Base-by-base conservation (phyloP, 2,888 invertebrate genomes). In the Itoplectis maculator region DNA sequence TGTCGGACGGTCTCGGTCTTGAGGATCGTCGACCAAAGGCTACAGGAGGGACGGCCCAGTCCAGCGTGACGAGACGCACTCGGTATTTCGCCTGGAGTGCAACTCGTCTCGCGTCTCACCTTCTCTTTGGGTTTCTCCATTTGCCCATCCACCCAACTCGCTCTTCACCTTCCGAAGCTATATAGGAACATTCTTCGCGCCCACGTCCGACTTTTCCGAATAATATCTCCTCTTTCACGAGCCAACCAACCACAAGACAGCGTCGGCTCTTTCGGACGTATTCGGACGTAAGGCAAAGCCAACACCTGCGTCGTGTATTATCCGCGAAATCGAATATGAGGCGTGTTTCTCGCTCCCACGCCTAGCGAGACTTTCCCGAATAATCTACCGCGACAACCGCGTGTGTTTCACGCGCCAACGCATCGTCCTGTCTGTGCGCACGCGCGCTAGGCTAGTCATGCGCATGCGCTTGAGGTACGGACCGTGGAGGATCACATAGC, bases 341-440 rank as follows among this genome's bases (percentile, higher is more conserved):
- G 56, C 56, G 29, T 29, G 5, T 56, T 29, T 9, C 18, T 20
- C 18, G 9, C 6, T 13, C 29, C 69, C 20, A 20, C 20, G 70
- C n/a, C n/a, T n/a, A n/a, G n/a, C n/a, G 29, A 3, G 29, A 54
- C 42, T 56, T 54, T 23, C 9, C 70, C 40, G 68, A 69, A 69
- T 51, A 69, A 63, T 47, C 63, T 61, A 35, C 61, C 47, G 47
- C 69, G 40, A 35, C 29, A 29, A 37, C 51, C 49, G 63, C 35
- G 29, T 29, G 5, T 5, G 29, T 29, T 51, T 40, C 42, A 23
- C 49, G 69, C 78, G 74, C 80, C 78, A 73, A 77, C 80, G 70
- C 47, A 65, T 83, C 74, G 65, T 70, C 77, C 77, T 80, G 59
- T 77, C 73, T 76, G 59, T 65, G 18, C 37, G 45, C 42, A n/a